These are phyloP conservation scores for Antheraea pernyi DNA, from an alignment of 1,140 invertebrate species.

Conservation along the genomic window DNA sequence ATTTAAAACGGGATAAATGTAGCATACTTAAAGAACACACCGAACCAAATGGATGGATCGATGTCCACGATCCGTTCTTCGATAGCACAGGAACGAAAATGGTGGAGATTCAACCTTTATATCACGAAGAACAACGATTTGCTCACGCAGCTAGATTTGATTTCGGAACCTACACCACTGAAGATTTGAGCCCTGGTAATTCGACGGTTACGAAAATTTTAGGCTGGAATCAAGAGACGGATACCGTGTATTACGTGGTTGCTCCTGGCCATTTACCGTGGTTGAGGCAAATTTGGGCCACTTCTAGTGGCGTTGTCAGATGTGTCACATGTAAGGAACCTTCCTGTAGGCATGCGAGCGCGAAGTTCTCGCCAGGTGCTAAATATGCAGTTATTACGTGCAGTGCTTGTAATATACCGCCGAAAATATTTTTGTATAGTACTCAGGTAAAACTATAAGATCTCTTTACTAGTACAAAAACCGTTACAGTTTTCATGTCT, in stretches of 20 bases:
- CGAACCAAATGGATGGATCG: slow-evolving; percentile 73
- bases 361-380: slow-evolving; percentile 48
- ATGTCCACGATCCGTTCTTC: slow-evolving; percentile 60
- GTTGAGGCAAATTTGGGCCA: slow-evolving; percentile 78
- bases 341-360: slow-evolving; percentile 51
- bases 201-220: slow-evolving; percentile 71
- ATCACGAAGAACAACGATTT: slow-evolving; percentile 54
- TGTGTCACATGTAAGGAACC: slow-evolving; percentile 74
- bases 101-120: slow-evolving; percentile 59
- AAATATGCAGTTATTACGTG: slow-evolving; percentile 57
- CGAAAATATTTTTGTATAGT: slow-evolving; percentile 54
- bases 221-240: slow-evolving; percentile 70
- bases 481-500: no score
- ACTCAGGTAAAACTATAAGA: slow-evolving; percentile 38
- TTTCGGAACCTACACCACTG: slow-evolving; percentile 49
- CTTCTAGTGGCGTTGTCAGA: slow-evolving; percentile 41
- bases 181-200: slow-evolving; percentile 83
- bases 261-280: slow-evolving; percentile 72
- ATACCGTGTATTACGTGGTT: slow-evolving; percentile 76
- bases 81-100: slow-evolving; percentile 71
- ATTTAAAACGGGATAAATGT: slow-evolving; percentile 73
- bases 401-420: slow-evolving; percentile 49
- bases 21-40: slow-evolving; percentile 58
- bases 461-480: no score
- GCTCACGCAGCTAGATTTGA: slow-evolving; percentile 66